Conservation (phyloP, 2,797 vertebrate species). For the Microctenopoma stevenorrisi region DNA sequence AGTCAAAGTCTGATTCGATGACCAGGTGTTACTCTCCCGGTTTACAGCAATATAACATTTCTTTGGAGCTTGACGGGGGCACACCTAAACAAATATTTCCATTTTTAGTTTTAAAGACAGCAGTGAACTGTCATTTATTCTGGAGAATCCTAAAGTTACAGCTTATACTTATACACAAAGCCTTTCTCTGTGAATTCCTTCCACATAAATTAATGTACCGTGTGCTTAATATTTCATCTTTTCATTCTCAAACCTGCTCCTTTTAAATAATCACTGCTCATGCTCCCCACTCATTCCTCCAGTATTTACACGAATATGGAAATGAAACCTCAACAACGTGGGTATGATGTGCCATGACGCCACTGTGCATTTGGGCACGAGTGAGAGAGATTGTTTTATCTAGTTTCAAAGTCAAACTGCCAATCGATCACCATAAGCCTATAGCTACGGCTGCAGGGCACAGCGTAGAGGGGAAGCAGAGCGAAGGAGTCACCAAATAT, state of each 20-base stretch:
- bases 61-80: neutral
- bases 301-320: constrained; percentile 28
- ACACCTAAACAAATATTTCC: constrained; percentile 22
- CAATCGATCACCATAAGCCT: constrained; percentile 66
- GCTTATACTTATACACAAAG: constrained; percentile 50
- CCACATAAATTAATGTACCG: constrained; percentile 33
- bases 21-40: no score
- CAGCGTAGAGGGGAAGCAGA: constrained; percentile 34
- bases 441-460: constrained; percentile 37
- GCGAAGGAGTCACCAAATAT: constrained; percentile 59
- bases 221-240: constrained; percentile 24
- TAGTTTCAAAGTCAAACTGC: constrained; percentile 73
- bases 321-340: constrained; percentile 19
- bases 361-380: constrained; percentile 14
- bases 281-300: neutral
- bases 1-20: neutral
- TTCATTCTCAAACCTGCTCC: constrained; percentile 10
- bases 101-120: constrained; percentile 13
- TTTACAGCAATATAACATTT: neutral
- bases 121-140: constrained; percentile 42
- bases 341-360: constrained; percentile 18
- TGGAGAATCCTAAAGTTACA: constrained; percentile 39
- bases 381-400: constrained; percentile 56
- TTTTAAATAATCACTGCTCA: constrained; percentile 13
- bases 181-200: constrained; percentile 41